Evolutionary conservation across 2,888 invertebrate genomes (phyloP).

Genomic region (Aphidoletes aphidimyza): DNA sequence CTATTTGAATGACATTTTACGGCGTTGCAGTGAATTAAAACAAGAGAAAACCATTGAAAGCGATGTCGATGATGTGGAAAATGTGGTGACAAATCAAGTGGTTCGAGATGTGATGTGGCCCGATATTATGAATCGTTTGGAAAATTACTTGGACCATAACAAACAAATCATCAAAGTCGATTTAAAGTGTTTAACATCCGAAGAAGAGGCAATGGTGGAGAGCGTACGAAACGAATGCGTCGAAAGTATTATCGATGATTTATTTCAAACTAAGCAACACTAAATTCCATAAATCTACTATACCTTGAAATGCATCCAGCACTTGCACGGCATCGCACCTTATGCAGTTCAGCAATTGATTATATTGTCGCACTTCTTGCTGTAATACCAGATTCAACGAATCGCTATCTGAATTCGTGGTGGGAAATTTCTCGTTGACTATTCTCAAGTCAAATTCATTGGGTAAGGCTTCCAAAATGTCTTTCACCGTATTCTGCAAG

Average conservation of each 20-base stretch:
- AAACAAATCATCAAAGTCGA: slow-evolving; percentile 7
- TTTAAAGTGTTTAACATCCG: background rate
- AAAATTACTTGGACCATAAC: background rate
- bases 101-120: background rate
- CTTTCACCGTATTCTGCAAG: slow-evolving; percentile 59
- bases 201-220: slow-evolving; percentile 15
- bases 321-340: slow-evolving; percentile 75
- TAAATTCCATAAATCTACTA: too few species aligned
- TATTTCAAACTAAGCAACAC: too few species aligned
- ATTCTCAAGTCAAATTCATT: slow-evolving; percentile 64
- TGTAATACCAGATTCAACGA: slow-evolving; percentile 89
- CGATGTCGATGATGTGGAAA: background rate
- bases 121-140: background rate
- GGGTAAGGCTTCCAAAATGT: slow-evolving; percentile 69
- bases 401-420: slow-evolving; percentile 86
- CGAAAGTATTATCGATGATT: background rate
- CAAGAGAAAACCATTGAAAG: background rate
- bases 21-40: background rate
- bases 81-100: background rate
- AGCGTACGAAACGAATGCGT: background rate
- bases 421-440: slow-evolving; percentile 75
- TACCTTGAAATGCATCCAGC: slow-evolving; percentile 80
- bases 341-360: slow-evolving; percentile 76
- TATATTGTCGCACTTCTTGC: slow-evolving; percentile 86
- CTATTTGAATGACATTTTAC: background rate